These are phyloP conservation scores for Lepisosteus osseus DNA, from an alignment of 2,113 vertebrate genomes.

Conservation along the genomic window DNA sequence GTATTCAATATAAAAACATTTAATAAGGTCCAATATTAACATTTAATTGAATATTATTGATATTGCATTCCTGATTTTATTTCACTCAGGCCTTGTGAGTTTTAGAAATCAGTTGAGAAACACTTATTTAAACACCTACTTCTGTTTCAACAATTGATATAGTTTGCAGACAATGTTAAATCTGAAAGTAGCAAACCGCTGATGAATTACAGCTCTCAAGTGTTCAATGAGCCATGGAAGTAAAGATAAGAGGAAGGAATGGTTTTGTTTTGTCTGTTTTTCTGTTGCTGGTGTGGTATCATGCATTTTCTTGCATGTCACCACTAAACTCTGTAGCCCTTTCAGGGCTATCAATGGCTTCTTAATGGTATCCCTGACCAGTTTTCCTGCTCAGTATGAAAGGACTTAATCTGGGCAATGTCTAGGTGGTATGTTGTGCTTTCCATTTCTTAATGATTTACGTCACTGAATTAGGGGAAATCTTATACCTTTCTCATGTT, in stretches of 20 bases:
- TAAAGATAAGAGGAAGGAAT: constrained; percentile 30
- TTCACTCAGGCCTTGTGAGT: too few relatives aligned
- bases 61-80: too few relatives aligned
- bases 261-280: constrained; percentile 12
- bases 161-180: constrained; percentile 18
- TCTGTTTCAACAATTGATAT: constrained; percentile 16
- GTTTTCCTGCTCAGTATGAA: background rate
- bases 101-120: constrained; percentile 27
- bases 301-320: too few relatives aligned
- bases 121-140: constrained; percentile 28
- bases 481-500: too few relatives aligned
- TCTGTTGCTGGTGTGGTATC: background rate
- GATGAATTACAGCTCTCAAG: constrained; percentile 31
- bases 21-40: too few relatives aligned
- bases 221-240: constrained; percentile 35
- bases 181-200: constrained; percentile 9
- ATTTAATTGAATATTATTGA: too few relatives aligned
- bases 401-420: too few relatives aligned
- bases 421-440: too few relatives aligned
- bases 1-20: too few relatives aligned
- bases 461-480: too few relatives aligned
- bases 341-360: background rate
- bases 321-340: background rate
- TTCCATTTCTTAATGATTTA: too few relatives aligned
- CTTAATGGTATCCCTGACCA: background rate